Evolutionary conservation across 2,888 invertebrate genomes (phyloP), one percentile per base, ranked within the genome.

Genomic region (Tricholauxania praeusta): DNA sequence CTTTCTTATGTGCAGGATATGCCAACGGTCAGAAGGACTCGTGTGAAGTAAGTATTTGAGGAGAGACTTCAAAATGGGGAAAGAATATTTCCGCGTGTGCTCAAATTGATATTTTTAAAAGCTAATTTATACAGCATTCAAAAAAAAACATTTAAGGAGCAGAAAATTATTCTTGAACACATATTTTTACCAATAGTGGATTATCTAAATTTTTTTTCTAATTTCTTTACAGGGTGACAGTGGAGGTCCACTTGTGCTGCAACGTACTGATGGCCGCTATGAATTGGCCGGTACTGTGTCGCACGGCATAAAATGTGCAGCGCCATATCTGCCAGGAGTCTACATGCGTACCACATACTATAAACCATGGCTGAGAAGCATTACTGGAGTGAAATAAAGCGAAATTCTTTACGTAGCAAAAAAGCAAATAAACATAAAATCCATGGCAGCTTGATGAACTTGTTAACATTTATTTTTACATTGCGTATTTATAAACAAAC

Each of bases 281-380:
- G 93, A 95, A 77, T 88, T 97, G 7, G 95, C 94, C 1, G 97
- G 97, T 8, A 97, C 96, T 0, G 97, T 97, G 0, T 96, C 96
- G 10, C 96, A 97, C 81, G 97, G 97, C n/a, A 96, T 96, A 80
- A 96, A 96, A 83, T 97, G 97, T 82, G 96, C 96, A 0, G 94
- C 96, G 5, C 96, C 96, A 0, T 96, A 95, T 88, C 88, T 96
- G 39, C 96, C 96, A 0, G 97, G 97, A 12, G 96, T 97, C 52
- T 97, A 97, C 87, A 97, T 97, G 96, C 90, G 96, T 79, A 96
- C 96, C 75, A 94, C 95, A 0, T 96, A 90, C 88, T 97, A 96
- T 87, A 96, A 96, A 82, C 95, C 96, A 1, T 97, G 97, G 97
- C 90, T 97, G 74, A 93, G 92, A 84, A 93, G 92, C 80, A 93